Evolutionary conservation across 2,113 vertebrate species (phyloP), one percentile per base, ranked within the genome.

Genomic region (Hemiscyllium ocellatum): DNA sequence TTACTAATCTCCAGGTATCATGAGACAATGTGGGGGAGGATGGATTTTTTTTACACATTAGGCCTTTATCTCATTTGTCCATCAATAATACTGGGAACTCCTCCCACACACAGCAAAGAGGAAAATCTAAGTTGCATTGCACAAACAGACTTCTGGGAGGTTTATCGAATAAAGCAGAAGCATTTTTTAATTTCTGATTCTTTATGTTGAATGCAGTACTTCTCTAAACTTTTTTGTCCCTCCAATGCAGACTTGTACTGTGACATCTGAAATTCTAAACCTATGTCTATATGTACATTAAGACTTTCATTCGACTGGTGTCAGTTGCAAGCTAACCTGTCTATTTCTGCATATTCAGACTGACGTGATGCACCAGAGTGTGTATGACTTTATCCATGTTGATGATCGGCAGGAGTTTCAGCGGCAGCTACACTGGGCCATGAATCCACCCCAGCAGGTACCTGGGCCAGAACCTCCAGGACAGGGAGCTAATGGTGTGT

Each of bases 311-410:
- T 95, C 13, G 42, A 26, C 66, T 95, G 42, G 22, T 26, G 13
- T 42, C 24, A 33, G 69, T 3, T 95, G 15, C 94, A 52, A 68
- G 17, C 7, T 72, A 50, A 72, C 47, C 19, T 95, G 42, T 52
- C 42, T 6, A 29, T 33, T 96, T 47, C 95, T 96, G 80, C 33
- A 96, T 56, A 97, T 97, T 95, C 97, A 99, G 99, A 99, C 99
- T 12, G 99, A 99, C 50, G 99, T 99, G 96, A 98, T 99, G 98
- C 99, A 99, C 97, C 99, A 99, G 96, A 99, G 98, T 69, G 97
- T 99, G 96, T 99, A 99, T 0, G 99, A 99, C 97, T 99, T 99
- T 96, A 99, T 99, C 97, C 99, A 99, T 0, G 98, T 99, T 96
- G 99, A 99, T n/a, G 99, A 99, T 97, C 98, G 99, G 17, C 98